Conservation (phyloP, 1,140 invertebrate genomes). For the Aradophagus sp. region DNA sequence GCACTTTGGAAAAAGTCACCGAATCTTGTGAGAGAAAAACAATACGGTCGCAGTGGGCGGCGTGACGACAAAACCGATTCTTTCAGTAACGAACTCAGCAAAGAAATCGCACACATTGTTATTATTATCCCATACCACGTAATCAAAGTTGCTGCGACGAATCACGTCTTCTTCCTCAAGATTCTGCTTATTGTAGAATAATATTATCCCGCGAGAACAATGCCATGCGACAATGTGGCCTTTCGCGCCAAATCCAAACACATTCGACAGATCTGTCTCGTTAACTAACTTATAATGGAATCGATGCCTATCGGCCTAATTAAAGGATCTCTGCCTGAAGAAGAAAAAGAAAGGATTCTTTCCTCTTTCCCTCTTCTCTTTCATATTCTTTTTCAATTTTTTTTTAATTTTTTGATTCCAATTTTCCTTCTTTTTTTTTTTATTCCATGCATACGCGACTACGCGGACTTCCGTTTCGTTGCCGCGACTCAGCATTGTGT, state of each 20-base stretch:
- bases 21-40: no score
- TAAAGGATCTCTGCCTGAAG: no score
- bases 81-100: slow-evolving; percentile 23
- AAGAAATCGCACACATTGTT: slow-evolving; percentile 62
- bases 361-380: neutral
- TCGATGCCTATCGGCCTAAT: no score
- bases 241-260: no score
- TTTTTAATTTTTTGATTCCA: no score
- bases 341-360: no score
- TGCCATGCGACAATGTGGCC: slow-evolving; percentile 27
- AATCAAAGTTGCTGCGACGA: slow-evolving; percentile 55
- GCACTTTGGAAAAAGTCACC: no score
- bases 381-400: neutral
- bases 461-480: slow-evolving; percentile 26
- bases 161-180: slow-evolving; percentile 26
- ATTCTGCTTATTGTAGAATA: slow-evolving; percentile 49
- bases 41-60: slow-evolving; percentile 16
- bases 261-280: no score
- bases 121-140: slow-evolving; percentile 67
- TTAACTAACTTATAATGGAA: no score
- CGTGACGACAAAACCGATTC: slow-evolving; percentile 6
- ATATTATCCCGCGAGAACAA: slow-evolving; percentile 49
- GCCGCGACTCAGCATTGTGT: neutral
- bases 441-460: no score
- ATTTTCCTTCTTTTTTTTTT: no score